These are phyloP conservation scores for Lithophane semibrunnea DNA, from an alignment of 2,888 invertebrate species.

Conservation along the genomic window DNA sequence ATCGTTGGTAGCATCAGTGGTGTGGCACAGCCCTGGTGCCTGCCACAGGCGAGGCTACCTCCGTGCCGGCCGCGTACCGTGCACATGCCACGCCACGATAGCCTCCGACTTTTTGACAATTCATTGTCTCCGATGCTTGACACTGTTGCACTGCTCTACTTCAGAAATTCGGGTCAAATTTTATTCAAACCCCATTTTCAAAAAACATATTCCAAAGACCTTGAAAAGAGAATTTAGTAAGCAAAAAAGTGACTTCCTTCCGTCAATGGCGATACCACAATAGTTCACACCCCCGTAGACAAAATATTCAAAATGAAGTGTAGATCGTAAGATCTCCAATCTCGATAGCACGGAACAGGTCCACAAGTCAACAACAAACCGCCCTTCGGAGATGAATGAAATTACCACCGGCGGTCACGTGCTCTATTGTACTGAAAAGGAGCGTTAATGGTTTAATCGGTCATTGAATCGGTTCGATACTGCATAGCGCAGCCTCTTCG, in stretches of 20 bases:
- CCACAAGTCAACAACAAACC: constrained; percentile 68
- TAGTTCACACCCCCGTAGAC: constrained; percentile 7
- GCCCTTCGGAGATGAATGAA: constrained; percentile 83
- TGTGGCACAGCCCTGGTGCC: constrained; percentile 56
- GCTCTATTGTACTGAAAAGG: constrained; percentile 85
- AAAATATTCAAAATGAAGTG: constrained; percentile 45
- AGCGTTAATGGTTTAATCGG: constrained; percentile 85
- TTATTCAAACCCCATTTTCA: not conserved
- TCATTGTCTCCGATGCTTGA: constrained; percentile 54
- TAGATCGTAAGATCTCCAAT: constrained; percentile 60
- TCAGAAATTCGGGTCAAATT: constrained; percentile 27
- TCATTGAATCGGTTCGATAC: constrained; percentile 83
- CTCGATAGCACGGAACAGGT: constrained; percentile 59
- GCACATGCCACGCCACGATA: constrained; percentile 53
- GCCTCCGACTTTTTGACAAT: constrained; percentile 68
- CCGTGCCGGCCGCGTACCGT: constrained; percentile 51
- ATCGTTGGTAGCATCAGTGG: not conserved
- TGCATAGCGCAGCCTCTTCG: constrained; percentile 81
- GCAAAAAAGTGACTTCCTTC: not conserved
- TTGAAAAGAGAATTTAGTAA: not conserved
- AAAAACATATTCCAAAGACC: not conserved
- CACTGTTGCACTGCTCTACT: constrained; percentile 39
- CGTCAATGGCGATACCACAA: constrained; percentile 7
- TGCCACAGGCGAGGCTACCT: constrained; percentile 57
- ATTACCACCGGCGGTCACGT: constrained; percentile 82